Percentiles rank a stretch among this genome's conserved stretches.
These are phyloP conservation scores for Semnopithecus entellus DNA, from an alignment of 2,113 vertebrate species.

Conservation along the genomic window DNA sequence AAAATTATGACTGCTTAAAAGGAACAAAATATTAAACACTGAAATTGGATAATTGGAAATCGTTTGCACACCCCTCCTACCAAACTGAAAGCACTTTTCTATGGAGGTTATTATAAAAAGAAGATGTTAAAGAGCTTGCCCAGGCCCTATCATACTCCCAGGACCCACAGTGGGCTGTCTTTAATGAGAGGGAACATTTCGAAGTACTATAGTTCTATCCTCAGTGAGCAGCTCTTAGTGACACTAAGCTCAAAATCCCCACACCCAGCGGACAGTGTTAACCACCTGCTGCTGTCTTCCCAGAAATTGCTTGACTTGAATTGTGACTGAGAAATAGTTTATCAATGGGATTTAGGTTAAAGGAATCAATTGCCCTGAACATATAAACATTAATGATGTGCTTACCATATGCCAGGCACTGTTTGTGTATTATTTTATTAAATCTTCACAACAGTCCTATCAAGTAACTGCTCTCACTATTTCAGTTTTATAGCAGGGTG, in stretches of 20 bases:
- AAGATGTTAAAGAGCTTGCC: not conserved
- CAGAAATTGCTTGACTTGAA: not conserved
- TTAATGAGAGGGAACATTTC: not conserved
- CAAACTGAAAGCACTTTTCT: not conserved
- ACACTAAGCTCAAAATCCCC: not conserved
- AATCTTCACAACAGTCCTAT: not conserved
- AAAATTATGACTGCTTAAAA: not conserved
- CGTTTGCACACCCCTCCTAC: rapidly evolving
- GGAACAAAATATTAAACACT: not conserved
- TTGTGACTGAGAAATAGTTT: not conserved
- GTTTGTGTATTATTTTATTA: not conserved
- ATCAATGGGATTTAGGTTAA: not conserved
- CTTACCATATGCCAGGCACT: not conserved
- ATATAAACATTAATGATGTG: not conserved
- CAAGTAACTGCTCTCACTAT: not conserved
- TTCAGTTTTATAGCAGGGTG: not conserved
- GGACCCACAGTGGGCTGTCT: not conserved
- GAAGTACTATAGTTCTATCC: not conserved
- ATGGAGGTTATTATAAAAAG: not conserved
- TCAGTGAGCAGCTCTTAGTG: not conserved
- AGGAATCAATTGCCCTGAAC: not conserved
- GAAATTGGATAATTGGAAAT: not conserved
- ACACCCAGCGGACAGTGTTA: rapidly evolving
- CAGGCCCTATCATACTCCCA: not conserved
- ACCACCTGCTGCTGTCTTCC: not conserved